Percentiles rank a stretch among this genome's conserved stretches.
These are phyloP conservation scores for Enteromius anoplus DNA, from an alignment of 2,797 vertebrate genomes.

Conservation along the genomic window DNA sequence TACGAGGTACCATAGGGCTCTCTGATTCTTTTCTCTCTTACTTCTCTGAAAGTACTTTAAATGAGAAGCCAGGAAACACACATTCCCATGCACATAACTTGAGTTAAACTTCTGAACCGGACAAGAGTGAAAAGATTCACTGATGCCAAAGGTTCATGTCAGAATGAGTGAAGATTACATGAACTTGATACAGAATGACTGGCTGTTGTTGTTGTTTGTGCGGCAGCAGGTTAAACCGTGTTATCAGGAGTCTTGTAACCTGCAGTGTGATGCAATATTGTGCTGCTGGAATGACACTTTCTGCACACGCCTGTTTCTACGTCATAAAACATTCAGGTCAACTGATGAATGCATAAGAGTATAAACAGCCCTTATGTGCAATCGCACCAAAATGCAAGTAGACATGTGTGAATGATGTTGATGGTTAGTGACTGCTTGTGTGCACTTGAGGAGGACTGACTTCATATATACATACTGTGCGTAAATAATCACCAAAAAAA, in stretches of 20 bases:
- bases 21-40: background rate
- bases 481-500: background rate
- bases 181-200: background rate
- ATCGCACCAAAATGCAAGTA: too few relatives aligned
- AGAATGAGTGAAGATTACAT: background rate
- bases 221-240: conserved; percentile 2
- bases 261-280: background rate
- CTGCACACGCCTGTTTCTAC: background rate
- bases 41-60: background rate
- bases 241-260: background rate
- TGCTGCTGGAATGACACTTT: background rate
- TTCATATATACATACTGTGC: too few relatives aligned
- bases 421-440: background rate
- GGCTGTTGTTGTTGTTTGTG: background rate
- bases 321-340: background rate
- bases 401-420: background rate
- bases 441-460: background rate
- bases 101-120: conserved; percentile 9
- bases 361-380: background rate
- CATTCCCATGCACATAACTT: conserved; percentile 11
- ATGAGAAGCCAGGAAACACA: background rate
- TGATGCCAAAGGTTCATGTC: background rate
- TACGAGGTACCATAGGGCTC: conserved; percentile 21
- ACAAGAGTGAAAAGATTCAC: conserved; percentile 10
- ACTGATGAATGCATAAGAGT: background rate